These are phyloP conservation scores for Laticauda colubrina DNA, from an alignment of 2,113 vertebrate genomes.

Conservation along the genomic window DNA sequence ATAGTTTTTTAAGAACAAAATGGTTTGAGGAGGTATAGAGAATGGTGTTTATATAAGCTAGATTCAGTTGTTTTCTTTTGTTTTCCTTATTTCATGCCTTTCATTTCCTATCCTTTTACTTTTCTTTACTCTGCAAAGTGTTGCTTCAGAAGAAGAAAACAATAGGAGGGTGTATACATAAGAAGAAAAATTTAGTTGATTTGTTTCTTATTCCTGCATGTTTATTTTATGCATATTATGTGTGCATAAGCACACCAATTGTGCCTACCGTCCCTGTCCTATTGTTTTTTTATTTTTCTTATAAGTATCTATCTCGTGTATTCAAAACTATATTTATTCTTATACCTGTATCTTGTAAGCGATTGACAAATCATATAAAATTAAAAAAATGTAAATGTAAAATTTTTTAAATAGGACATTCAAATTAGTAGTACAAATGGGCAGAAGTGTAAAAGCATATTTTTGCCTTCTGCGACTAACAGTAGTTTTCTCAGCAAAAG, in stretches of 20 bases:
- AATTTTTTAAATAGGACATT: not conserved
- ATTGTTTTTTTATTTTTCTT: too few species aligned
- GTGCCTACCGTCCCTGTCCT: too few species aligned
- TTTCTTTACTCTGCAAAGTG: not conserved
- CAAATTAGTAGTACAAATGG: not conserved
- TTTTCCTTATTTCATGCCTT: not conserved
- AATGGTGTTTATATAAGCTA: not conserved
- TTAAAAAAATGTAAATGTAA: too few species aligned
- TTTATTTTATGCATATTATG: not conserved
- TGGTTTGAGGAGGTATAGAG: not conserved
- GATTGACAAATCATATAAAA: too few species aligned
- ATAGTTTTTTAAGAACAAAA: not conserved
- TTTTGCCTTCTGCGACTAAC: not conserved
- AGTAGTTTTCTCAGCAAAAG: not conserved
- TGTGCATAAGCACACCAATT: too few species aligned
- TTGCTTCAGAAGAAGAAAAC: not conserved
- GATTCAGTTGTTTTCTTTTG: not conserved
- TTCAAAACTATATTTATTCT: too few species aligned
- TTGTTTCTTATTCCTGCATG: not conserved
- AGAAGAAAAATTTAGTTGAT: not conserved
- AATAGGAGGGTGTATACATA: not conserved
- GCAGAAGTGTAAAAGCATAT: not conserved
- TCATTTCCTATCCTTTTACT: not conserved
- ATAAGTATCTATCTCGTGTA: too few species aligned
- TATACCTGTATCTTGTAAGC: too few species aligned